A percentile compares a stretch with the other conserved stretches of the same genome.
These are phyloP conservation scores for Drosophila pseudoobscura DNA, from an alignment of 1,140 invertebrate species.

Conservation along the genomic window DNA sequence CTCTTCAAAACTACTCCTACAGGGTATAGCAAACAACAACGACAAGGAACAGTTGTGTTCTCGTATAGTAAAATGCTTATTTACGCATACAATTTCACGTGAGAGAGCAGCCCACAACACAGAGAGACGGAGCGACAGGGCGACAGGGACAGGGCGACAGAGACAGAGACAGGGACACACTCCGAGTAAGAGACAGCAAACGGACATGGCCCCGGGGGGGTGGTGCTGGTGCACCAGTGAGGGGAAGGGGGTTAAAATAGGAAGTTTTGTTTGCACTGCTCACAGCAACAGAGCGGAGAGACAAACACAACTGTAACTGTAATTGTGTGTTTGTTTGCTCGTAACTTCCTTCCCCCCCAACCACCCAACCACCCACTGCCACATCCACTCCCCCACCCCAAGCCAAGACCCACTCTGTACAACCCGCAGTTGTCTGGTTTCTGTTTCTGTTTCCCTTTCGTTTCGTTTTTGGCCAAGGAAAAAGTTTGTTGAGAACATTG, in stretches of 20 bases:
- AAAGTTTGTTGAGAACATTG: constrained; percentile 80
- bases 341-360: constrained; percentile 33
- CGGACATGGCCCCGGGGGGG: constrained; percentile 24
- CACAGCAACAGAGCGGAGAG: constrained; percentile 52
- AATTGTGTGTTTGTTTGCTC: constrained; percentile 62
- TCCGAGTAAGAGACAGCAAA: constrained; percentile 35
- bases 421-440: constrained; percentile 45
- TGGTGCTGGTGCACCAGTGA: constrained; percentile 6
- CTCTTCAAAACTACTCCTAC: not conserved
- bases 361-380: not conserved
- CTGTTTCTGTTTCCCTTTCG: constrained; percentile 48
- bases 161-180: constrained; percentile 2
- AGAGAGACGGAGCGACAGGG: constrained; percentile 2
- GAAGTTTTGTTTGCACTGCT: constrained; percentile 66
- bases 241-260: constrained; percentile 33
- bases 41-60: constrained; percentile 57
- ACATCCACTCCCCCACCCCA: not conserved
- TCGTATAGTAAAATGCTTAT: constrained; percentile 71
- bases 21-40: constrained; percentile 22
- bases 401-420: not conserved
- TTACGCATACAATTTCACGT: constrained; percentile 74
- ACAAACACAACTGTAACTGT: constrained; percentile 60
- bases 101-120: constrained; percentile 11
- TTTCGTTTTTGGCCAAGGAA: constrained; percentile 43
- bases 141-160: too few relatives aligned